These are phyloP conservation scores for Alviniconcha strummeri DNA, from an alignment of 2,888 invertebrate species.

Conservation along the genomic window DNA sequence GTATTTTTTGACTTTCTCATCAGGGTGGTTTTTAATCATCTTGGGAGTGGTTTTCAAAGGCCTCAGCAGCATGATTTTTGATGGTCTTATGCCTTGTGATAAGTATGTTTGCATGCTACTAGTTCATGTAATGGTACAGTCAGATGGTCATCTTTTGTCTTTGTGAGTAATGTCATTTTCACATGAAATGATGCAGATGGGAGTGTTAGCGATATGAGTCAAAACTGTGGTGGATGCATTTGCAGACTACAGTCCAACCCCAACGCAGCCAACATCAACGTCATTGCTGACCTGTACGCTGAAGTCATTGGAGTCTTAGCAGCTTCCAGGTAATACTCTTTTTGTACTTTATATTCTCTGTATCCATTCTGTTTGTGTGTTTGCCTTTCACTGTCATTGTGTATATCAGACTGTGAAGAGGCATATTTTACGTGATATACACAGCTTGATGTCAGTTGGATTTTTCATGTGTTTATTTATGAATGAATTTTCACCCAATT, in stretches of 20 bases:
- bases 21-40: too few relatives aligned
- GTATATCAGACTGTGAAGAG: background rate
- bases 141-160: too few relatives aligned
- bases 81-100: too few relatives aligned
- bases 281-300: constrained; percentile 97
- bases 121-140: too few relatives aligned
- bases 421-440: too few relatives aligned
- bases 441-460: too few relatives aligned
- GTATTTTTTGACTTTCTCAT: too few relatives aligned
- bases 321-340: constrained; percentile 81
- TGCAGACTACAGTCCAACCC: constrained; percentile 90
- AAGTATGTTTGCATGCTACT: too few relatives aligned
- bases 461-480: too few relatives aligned
- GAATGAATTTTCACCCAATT: too few relatives aligned
- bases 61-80: too few relatives aligned
- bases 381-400: background rate
- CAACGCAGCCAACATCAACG: constrained; percentile 96
- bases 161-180: background rate
- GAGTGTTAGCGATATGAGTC: background rate
- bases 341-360: background rate
- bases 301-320: constrained; percentile 97
- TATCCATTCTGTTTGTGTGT: background rate
- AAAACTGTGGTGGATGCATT: background rate
- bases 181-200: background rate
- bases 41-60: too few relatives aligned